A percentile compares a stretch with the other conserved stretches of the same genome.
These are phyloP conservation scores for Helogale parvula DNA, from an alignment of 2,113 vertebrate genomes.

Conservation along the genomic window DNA sequence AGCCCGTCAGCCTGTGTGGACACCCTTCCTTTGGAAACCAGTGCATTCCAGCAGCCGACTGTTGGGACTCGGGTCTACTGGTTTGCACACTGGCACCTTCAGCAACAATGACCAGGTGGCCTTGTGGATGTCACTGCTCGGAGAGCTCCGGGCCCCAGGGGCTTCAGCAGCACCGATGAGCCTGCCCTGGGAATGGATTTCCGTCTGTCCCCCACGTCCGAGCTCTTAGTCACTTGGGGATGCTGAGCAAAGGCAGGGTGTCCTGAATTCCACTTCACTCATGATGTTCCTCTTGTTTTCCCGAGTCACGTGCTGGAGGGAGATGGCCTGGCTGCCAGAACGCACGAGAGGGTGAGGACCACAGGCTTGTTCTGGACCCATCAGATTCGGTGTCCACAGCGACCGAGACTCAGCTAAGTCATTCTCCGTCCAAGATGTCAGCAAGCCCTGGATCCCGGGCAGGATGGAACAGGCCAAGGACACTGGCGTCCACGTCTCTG, in stretches of 20 bases:
- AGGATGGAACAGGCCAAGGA: accelerated
- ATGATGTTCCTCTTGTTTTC: accelerated
- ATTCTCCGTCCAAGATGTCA: accelerated
- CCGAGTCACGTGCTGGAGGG: accelerated
- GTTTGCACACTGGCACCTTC: no score
- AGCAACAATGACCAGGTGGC: accelerated
- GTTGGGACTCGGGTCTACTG: accelerated
- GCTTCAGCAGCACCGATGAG: accelerated
- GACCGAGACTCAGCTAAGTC: accelerated
- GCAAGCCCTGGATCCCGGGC: accelerated
- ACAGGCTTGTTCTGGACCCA: accelerated
- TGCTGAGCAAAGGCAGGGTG: background rate
- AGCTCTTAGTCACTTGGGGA: no score
- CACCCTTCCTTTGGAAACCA: accelerated
- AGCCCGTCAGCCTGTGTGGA: accelerated
- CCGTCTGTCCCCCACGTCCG: accelerated
- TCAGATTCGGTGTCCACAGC: accelerated
- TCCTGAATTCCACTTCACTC: background rate
- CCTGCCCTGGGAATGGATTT: accelerated
- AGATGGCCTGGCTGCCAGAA: accelerated
- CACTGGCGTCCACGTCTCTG: accelerated
- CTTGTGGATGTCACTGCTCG: accelerated
- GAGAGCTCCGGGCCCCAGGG: accelerated
- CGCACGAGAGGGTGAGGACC: accelerated
- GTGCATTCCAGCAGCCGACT: accelerated